Evolutionary conservation across 2,113 vertebrate genomes (phyloP), one percentile per base, ranked within the genome.

Genomic region (Willisornis vidua): DNA sequence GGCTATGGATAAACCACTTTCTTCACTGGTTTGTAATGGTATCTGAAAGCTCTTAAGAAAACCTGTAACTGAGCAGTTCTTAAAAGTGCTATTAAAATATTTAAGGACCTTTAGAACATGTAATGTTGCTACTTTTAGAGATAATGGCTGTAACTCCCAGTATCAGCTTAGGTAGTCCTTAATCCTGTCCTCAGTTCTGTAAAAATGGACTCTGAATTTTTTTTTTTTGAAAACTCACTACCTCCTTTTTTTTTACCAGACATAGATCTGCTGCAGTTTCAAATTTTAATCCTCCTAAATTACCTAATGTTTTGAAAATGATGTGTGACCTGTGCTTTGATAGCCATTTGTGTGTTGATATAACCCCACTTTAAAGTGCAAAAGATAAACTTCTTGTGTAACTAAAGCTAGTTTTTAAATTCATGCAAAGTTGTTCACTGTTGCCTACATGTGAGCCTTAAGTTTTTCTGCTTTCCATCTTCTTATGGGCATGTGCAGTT

Each of bases 81-180:
- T 55, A 20, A 37, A 84, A 71, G 39, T 74, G 31, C 63, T 84
- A 3, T 79, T 93, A 29, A 83, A 79, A 57, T 76, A 73, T 39
- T 35, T 57, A 83, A 73, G 26, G 93, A 59, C 22, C 39, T 77
- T 86, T 71, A 41, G 66, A 84, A 37, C 31, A 16, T 33, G 14
- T 25, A 19, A 16, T 31, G 17, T 73, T 92, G 10, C 28, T 58
- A 3, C 17, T 66, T 75, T 54, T 6, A 87, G 87, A 85, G 31
- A 10, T 43, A 58, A 23, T 19, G n/a, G 26, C 46, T 73, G 0
- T 43, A 77, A 54, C 39, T 72, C 7, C 0, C 0, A 55, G 24
- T 35, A 51, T 55, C 46, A 39, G 26, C 11, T 76, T 48, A 48
- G 46, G 49, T 24, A 46, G 28, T 54, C 45, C 31, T 68, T 77